Evolutionary conservation across 2,113 vertebrate species (phyloP).

Genomic region (Leuciscus idus): DNA sequence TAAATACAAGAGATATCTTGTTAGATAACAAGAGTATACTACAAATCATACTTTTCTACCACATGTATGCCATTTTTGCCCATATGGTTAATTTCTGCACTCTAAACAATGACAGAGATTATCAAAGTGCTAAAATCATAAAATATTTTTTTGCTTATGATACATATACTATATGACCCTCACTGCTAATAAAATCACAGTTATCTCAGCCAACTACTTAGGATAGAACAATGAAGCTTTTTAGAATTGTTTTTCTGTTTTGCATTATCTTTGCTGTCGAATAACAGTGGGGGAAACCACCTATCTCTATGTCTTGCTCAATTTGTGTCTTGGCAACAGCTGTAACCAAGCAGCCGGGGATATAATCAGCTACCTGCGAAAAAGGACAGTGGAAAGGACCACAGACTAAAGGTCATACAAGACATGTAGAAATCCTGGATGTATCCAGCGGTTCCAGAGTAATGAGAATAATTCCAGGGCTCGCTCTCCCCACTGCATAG

Average conservation of each 20-base stretch:
- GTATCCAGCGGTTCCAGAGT: neutral
- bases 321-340: constrained; percentile 29
- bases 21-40: too few species aligned
- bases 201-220: neutral
- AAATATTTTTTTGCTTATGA: neutral
- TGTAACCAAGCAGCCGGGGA: constrained; percentile 8
- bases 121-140: neutral
- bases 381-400: neutral
- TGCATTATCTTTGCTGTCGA: neutral
- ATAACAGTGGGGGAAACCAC: neutral
- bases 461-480: constrained; percentile 47
- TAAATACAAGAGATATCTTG: too few species aligned
- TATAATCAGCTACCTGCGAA: neutral
- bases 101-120: neutral
- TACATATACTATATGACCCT: neutral
- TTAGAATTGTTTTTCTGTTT: neutral
- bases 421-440: neutral
- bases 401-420: constrained; percentile 14
- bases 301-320: neutral
- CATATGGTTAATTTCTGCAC: neutral
- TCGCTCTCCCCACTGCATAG: constrained; percentile 38
- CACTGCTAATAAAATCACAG: neutral
- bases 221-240: neutral
- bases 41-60: neutral
- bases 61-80: neutral